Base-by-base conservation (phyloP, 2,888 invertebrate genomes). In the Linnaemya vulpina region DNA sequence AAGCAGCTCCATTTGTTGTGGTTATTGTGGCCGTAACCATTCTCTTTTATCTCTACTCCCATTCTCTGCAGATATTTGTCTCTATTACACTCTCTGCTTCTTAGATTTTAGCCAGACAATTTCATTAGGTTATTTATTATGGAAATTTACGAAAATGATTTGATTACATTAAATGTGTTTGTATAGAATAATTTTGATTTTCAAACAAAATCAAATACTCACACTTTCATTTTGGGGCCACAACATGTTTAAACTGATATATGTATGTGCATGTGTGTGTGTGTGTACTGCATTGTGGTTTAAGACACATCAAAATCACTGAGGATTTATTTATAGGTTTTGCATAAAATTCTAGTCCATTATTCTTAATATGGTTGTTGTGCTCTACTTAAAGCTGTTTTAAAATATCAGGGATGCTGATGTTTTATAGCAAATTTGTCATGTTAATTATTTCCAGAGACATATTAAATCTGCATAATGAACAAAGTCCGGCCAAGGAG, bases 121-220 rank as follows among this genome's bases (percentile, higher is more conserved):
- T 75, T 63, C 51, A 53, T 75, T 75, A 75, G 3, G 25, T 43
- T 75, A 75, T 75, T 63, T 75, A 63, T 75, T 75, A 75, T 63
- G 74, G 49, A 75, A 75, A 75, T 75, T 63, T 75, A 38, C 11
- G 63, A 63, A 75, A 75, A 75, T 75, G 74, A 75, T 75, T 75
- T 75, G 74, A 75, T 75, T 75, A 53, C 40, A 75, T 75, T 75
- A 63, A 53, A 17, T 35, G 20, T 62, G 49, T 62, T 60, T 62
- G 22, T 73, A 35, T 58, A 46, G 35, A 60, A 20, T 60, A 73
- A 46, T 73, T 73, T 73, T 73, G 71, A 73, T 73, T 73, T 73
- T 46, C 58, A 30, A 60, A 73, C 40, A 58, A 58, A 46, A 46
- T 46, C 20, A 46, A 73, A 60, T 15, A 22, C 51, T 17, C n/a